Evolutionary conservation across 2,888 invertebrate genomes (phyloP), one percentile per base, ranked within the genome.

Genomic region (Drosophila picticornis): DNA sequence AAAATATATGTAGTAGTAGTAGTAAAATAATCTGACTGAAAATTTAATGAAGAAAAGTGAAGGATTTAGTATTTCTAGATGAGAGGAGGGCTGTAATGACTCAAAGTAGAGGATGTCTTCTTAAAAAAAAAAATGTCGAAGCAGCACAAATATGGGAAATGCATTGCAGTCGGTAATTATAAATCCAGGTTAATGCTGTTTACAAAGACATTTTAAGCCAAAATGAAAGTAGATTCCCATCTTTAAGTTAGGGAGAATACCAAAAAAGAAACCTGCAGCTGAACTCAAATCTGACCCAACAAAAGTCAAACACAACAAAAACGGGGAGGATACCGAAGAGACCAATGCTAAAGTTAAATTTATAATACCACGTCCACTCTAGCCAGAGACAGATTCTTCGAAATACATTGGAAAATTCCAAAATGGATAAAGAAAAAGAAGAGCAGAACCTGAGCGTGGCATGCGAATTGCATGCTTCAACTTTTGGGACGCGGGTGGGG

Each of bases 401-500:
- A 63, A 62, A 48, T 62, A 38, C 62, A 62, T 61, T 55, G 58
- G 43, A 63, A 68, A 63, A 69, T 73, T 62, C 65, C 43, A 32
- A 46, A 46, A 46, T 62, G 71, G 63, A 66, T 61, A 22, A 57
- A 51, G 58, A 59, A 29, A 48, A 70, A 75, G 64, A 53, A 58
- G 38, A 50, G 55, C 62, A 74, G 62, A 68, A 68, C 68, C 77
- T 75, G 48, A 66, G 70, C 82, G 57, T 73, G 78, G 77, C 75
- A 85, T 71, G 76, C 74, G 77, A 74, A 86, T 67, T 81, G 86
- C 84, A 72, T 61, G 72, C 43, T 36, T 48, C 32, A 69, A 56
- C 19, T 43, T 34, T 51, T 52, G 58, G 58, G 69, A 61, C 63
- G 88, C 88, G 88, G 83, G 75, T 82, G 85, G 88, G 83, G 77